Evolutionary conservation across 2,888 invertebrate species (phyloP).

Genomic region (Oegoconia quadripuncta): DNA sequence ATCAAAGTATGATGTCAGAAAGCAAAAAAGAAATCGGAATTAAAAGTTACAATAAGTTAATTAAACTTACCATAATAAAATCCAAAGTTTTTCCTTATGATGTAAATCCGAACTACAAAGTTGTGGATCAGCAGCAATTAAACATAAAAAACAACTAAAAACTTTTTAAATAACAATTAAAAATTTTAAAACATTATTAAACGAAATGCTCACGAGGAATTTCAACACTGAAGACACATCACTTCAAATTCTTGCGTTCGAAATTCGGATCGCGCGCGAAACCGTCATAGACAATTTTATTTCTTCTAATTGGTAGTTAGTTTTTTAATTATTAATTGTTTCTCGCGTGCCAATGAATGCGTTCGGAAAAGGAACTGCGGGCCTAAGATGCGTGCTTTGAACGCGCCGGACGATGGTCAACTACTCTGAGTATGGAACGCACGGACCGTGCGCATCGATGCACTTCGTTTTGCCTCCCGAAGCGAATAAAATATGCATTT

Average conservation of each 20-base stretch:
- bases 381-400: conserved; percentile 45
- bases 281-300: conserved; percentile 29
- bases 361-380: conserved; percentile 17
- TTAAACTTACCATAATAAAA: conserved; percentile 31
- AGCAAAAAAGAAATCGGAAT: not conserved
- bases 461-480: conserved; percentile 11
- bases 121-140: conserved; percentile 11
- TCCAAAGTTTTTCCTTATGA: conserved; percentile 4
- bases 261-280: conserved; percentile 34
- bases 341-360: conserved; percentile 39
- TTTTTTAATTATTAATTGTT: conserved; percentile 33
- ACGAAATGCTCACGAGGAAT: conserved; percentile 20
- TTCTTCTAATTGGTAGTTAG: conserved; percentile 26
- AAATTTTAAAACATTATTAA: conserved; percentile 13
- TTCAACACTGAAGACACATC: conserved; percentile 34
- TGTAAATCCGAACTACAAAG: conserved; percentile 18
- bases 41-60: not conserved
- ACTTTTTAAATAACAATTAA: conserved; percentile 13
- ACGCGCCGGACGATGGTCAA: conserved; percentile 72
- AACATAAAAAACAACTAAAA: conserved; percentile 17
- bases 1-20: not conserved
- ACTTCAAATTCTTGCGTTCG: conserved; percentile 30
- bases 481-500: conserved; percentile 14
- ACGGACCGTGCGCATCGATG: conserved; percentile 13
- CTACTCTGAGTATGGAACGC: conserved; percentile 41